phyloP scores from a whole-genome alignment of 2,888 invertebrate genomes.

The Cheilosia vernalis region DNA sequence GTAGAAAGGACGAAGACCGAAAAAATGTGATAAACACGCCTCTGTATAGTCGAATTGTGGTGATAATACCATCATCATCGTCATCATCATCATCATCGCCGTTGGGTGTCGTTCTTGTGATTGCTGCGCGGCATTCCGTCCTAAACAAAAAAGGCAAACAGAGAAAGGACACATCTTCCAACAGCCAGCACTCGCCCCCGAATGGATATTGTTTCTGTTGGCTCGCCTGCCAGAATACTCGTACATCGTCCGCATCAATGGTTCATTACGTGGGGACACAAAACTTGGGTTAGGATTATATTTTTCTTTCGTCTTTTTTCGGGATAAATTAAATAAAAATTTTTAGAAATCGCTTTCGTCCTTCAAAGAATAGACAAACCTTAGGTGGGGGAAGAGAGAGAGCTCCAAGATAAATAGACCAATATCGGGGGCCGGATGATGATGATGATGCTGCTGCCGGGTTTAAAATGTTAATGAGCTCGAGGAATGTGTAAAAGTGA shows the following conservation, averaged over 20 bases:
- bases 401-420: not conserved
- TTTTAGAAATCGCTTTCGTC: conserved; percentile 45
- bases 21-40: conserved; percentile 45
- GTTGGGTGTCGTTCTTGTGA: conserved; percentile 44
- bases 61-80: conserved; percentile 65
- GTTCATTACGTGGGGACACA: conserved; percentile 56
- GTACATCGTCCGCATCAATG: conserved; percentile 37
- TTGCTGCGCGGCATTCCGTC: conserved; percentile 33
- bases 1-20: not conserved
- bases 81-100: conserved; percentile 24
- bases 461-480: conserved; percentile 62
- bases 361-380: conserved; percentile 9
- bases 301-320: conserved; percentile 40
- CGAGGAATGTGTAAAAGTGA: conserved; percentile 59
- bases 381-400: no score
- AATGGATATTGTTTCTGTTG: conserved; percentile 33
- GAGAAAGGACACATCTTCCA: conserved; percentile 44
- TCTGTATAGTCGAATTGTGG: conserved; percentile 49
- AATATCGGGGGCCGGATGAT: conserved; percentile 33
- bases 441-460: conserved; percentile 32
- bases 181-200: conserved; percentile 7
- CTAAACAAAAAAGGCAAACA: conserved; percentile 33
- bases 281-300: conserved; percentile 49
- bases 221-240: conserved; percentile 17
- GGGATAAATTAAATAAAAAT: conserved; percentile 55